phyloP scores from a whole-genome alignment of 2,797 vertebrate genomes.

The Scolopax bukidnonensis region DNA sequence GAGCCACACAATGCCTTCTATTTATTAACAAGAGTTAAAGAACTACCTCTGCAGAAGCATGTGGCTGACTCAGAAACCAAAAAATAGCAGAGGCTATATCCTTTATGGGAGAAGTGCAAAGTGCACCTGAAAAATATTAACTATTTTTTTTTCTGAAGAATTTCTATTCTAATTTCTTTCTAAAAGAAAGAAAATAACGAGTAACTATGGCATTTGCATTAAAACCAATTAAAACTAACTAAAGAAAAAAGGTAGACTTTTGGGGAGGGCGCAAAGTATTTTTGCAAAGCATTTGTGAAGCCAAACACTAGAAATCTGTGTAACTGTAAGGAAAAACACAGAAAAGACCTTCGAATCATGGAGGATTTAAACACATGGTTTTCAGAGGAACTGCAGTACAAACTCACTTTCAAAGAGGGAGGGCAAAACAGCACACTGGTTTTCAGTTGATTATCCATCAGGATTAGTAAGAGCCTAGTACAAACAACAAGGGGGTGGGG shows the following conservation, averaged over 20 bases:
- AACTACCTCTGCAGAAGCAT: not conserved
- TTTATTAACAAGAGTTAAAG: constrained; percentile 17
- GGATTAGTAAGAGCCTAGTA: not conserved
- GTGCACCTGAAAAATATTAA: not conserved
- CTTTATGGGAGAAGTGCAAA: not conserved
- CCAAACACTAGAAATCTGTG: not conserved
- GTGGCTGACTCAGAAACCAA: not conserved
- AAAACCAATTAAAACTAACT: not conserved
- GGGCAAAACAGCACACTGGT: not conserved
- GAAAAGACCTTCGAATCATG: not conserved
- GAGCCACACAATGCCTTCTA: not conserved
- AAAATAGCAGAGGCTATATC: not conserved
- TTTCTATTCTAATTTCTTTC: too few relatives aligned
- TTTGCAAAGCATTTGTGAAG: not conserved
- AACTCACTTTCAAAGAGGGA: not conserved
- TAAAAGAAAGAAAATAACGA: not conserved
- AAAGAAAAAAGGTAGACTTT: not conserved
- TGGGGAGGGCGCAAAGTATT: not conserved
- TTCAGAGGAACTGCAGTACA: not conserved
- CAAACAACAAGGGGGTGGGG: accelerated
- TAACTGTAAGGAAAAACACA: not conserved
- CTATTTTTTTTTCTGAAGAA: not conserved
- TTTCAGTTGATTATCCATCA: not conserved
- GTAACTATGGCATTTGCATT: not conserved
- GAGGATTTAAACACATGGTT: not conserved